Evolutionary conservation across 1,140 invertebrate species (phyloP).

Genomic region (Lordiphosa clarofinis): DNA sequence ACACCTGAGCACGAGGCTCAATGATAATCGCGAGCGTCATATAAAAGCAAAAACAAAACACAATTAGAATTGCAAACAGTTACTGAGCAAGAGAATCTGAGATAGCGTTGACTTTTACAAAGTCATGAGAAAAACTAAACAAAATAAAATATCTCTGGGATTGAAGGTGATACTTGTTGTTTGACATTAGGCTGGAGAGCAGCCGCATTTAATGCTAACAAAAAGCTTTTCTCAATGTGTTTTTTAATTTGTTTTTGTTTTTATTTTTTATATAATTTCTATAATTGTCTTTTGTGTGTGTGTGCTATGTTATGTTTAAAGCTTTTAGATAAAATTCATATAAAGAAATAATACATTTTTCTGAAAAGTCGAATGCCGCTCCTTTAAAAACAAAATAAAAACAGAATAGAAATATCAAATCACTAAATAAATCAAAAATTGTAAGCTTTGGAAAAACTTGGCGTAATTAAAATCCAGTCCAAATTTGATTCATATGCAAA

Average conservation of each 20-base stretch:
- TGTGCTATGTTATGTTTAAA: neutral
- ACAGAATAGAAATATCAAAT: too few species aligned
- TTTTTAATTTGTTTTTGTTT: slow-evolving; percentile 24
- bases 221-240: slow-evolving; percentile 44
- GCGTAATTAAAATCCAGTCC: too few species aligned
- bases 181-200: slow-evolving; percentile 29
- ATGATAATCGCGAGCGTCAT: slow-evolving; percentile 1
- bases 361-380: too few species aligned
- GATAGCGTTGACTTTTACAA: slow-evolving; percentile 51
- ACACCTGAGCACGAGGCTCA: slow-evolving; percentile 1
- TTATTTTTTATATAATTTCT: slow-evolving; percentile 31
- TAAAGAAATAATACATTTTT: too few species aligned
- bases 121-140: slow-evolving; percentile 40
- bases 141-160: slow-evolving; percentile 24
- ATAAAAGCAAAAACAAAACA: slow-evolving; percentile 15
- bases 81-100: slow-evolving; percentile 19
- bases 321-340: slow-evolving; percentile 14
- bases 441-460: too few species aligned
- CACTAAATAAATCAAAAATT: too few species aligned
- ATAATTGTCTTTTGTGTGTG: slow-evolving; percentile 36
- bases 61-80: slow-evolving; percentile 21
- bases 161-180: slow-evolving; percentile 57
- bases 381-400: too few species aligned
- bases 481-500: too few species aligned
- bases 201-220: slow-evolving; percentile 28